These are phyloP conservation scores for Phylloscopus trochilus DNA, from an alignment of 2,113 vertebrate species.

Conservation along the genomic window DNA sequence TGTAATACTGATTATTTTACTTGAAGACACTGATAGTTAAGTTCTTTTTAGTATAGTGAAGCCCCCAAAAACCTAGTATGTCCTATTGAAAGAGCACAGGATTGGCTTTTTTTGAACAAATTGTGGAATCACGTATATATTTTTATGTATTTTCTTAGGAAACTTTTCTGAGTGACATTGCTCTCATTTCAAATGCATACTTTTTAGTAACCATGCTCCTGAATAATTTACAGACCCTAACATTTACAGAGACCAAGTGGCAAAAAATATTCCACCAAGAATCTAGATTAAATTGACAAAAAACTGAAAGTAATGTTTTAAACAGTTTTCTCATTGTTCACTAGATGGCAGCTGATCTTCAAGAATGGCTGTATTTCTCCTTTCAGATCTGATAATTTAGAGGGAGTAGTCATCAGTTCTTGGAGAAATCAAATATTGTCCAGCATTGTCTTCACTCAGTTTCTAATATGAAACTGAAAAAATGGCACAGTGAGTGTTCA, in stretches of 20 bases:
- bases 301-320: not conserved
- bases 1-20: not conserved
- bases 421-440: not conserved
- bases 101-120: not conserved
- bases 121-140: not conserved
- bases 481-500: not conserved
- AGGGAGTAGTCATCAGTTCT: not conserved
- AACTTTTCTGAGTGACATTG: not conserved
- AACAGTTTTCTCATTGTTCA: conserved; percentile 16
- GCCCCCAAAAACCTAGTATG: not conserved
- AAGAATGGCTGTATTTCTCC: conserved; percentile 36
- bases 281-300: not conserved
- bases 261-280: not conserved
- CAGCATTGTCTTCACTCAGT: not conserved
- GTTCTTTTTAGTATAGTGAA: not conserved
- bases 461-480: conserved; percentile 8
- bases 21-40: not conserved
- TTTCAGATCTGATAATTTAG: not conserved
- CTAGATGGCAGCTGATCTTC: conserved; percentile 70
- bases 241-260: not conserved
- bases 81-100: not conserved
- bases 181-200: not conserved
- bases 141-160: not conserved
- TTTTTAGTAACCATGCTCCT: not conserved
- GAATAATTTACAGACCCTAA: not conserved